Evolutionary conservation across 1,140 invertebrate species (phyloP), one percentile per base, ranked within the genome.

Genomic region (Hormaphis cornu): DNA sequence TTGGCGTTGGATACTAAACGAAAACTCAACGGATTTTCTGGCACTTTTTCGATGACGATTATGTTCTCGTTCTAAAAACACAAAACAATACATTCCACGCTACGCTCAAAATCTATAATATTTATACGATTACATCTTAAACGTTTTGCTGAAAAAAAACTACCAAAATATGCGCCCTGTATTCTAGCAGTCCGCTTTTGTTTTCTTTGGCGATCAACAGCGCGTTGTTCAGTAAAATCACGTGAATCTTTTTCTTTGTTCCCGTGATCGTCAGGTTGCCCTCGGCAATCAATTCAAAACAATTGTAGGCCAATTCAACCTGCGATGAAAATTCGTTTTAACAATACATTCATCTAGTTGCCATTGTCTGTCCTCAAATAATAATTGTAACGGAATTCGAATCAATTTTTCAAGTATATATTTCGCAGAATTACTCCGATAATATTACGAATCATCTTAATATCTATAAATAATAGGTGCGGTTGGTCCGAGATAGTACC

Each of bases 201-300:
- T 66, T 42, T 48, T 50, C 44, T 35, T 66, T 66, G 28, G 26
- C 44, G 9, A 66, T 66, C 42, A 66, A 66, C 24, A 66, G 16
- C 26, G 50, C 40, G 50, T 66, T 66, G 61, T 66, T 66, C 7
- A 66, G 50, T 66, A 66, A 16, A 50, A 66, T 50, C n/a, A 66
- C 18, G 50, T 20, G 61, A 16, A 66, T 26, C 24, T 66, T 66
- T 22, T 66, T 66, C 18, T 66, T 66, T 18, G 61, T 66, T 46
- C 61, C 61, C 7, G 44, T 20, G 14, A 48, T 33, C 42, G 22
- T 30, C 26, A 66, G 35, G 33, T 66, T 44, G 44, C 61, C 44
- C 50, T 66, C 61, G 10, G 61, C 61, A 16, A 50, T 18, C 8
- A 66, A 30, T 50, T 66, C 61, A 48, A 66, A 66, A 66, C 44